Conservation (phyloP, 1,140 invertebrate species). For the Zaprionus lachaisei region DNA sequence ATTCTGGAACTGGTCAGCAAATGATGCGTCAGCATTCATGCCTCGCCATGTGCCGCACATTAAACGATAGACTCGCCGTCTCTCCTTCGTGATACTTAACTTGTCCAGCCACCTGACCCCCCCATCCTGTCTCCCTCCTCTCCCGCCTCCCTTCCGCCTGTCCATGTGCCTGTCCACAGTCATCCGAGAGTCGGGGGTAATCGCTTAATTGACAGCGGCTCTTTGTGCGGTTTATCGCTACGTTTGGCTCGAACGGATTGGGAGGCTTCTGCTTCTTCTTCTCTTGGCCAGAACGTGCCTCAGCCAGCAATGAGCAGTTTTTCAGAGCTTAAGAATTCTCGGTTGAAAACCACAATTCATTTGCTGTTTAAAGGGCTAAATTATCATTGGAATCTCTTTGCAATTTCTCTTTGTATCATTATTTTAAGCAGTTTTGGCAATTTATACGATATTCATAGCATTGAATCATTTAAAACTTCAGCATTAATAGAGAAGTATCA, state of each 20-base stretch:
- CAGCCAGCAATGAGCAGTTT: slow-evolving; percentile 30
- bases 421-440: background rate
- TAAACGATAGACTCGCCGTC: slow-evolving; percentile 43
- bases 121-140: background rate
- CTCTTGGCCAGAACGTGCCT: slow-evolving; percentile 14
- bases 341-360: background rate
- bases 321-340: background rate
- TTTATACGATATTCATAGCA: no score
- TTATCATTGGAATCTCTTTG: background rate
- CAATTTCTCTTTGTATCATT: background rate
- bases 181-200: slow-evolving; percentile 24
- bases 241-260: background rate
- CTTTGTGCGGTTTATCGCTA: slow-evolving; percentile 32
- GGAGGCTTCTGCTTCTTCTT: background rate
- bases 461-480: no score
- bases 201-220: slow-evolving; percentile 43
- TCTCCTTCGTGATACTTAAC: slow-evolving; percentile 1
- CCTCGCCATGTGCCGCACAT: slow-evolving; percentile 65
- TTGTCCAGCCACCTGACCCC: background rate
- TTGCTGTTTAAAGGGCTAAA: background rate
- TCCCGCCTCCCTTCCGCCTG: background rate
- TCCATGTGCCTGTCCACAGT: background rate
- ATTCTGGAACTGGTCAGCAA: slow-evolving; percentile 53
- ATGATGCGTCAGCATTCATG: slow-evolving; percentile 73
- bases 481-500: no score